A percentile compares a stretch with the other conserved stretches of the same genome.
These are phyloP conservation scores for Ovis aries DNA, from an alignment of 2,113 vertebrate genomes.

Conservation along the genomic window ARS-UI_Ramb_v3.0 NC_056068.1:50046001-50046500, in stretches of 20 bases:
- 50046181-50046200: conserved; percentile 5
- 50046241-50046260: conserved; percentile 94
- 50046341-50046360: conserved; percentile 88
- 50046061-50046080: not conserved
- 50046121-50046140: not conserved
- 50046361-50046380: conserved; percentile 92
- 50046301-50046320: conserved; percentile 86
- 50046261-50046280: conserved; percentile 85
- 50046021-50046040: not conserved
- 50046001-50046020: not conserved
- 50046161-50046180: not conserved
- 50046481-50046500: conserved; percentile 7
- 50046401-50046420: not conserved
- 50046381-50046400: conserved; percentile 91
- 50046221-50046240: conserved; percentile 95
- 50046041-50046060: not conserved
- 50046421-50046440: not conserved
- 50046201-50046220: conserved; percentile 81
- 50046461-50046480: conserved; percentile 2
- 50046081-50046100: not conserved
- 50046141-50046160: not conserved
- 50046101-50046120: not conserved
- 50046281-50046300: conserved; percentile 86
- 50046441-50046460: conserved; percentile 18
- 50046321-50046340: conserved; percentile 90